phyloP scores from a whole-genome alignment of 2,113 vertebrate species.

The Pithys albifrons region DNA sequence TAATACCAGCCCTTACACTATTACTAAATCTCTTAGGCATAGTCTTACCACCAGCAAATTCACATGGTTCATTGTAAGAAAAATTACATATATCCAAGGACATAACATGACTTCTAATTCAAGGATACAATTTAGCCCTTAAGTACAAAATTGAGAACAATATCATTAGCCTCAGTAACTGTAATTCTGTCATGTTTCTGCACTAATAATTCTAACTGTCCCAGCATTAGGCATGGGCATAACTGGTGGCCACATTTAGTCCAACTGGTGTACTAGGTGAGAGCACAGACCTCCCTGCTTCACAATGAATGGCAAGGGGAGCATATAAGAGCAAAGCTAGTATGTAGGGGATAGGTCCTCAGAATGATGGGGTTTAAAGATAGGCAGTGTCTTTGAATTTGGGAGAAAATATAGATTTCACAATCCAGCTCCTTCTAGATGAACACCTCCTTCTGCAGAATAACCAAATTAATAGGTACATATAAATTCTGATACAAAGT shows the following conservation, averaged over 20 bases:
- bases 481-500: not conserved
- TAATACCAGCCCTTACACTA: not conserved
- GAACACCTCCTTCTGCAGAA: not conserved
- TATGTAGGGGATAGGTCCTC: not conserved
- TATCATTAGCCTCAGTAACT: not conserved
- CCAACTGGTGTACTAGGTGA: not conserved
- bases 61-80: not conserved
- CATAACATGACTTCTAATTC: not conserved
- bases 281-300: not conserved
- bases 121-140: not conserved
- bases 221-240: not conserved
- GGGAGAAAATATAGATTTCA: not conserved
- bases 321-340: not conserved
- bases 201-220: not conserved
- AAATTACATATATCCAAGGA: not conserved
- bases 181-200: not conserved
- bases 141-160: not conserved
- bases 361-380: not conserved
- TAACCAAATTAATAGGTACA: not conserved
- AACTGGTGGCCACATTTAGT: not conserved
- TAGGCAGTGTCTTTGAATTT: not conserved
- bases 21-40: not conserved
- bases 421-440: not conserved
- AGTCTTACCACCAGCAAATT: not conserved
- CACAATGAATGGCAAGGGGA: not conserved